Evolutionary conservation across 2,888 invertebrate species (phyloP), one percentile per base, ranked within the genome.

Genomic region (Lordiphosa andalusiaca): DNA sequence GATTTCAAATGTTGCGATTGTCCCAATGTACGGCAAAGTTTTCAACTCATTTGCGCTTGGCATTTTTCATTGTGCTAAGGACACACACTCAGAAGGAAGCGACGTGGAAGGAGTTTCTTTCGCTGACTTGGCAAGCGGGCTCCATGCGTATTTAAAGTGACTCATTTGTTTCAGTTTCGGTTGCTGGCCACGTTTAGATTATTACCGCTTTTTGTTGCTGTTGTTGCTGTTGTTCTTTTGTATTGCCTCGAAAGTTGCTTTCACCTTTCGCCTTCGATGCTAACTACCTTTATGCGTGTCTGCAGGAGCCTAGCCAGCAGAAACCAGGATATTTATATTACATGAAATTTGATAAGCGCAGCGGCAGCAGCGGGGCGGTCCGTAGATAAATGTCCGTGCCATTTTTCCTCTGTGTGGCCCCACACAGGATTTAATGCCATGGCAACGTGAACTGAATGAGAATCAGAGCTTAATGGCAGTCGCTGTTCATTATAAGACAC

Each of bases 31-130:
- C 75, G 71, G 73, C 53, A 84, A 83, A 82, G 62, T 83, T 84
- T 82, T 75, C 77, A 84, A 77, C 84, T 84, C 82, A 84, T 84
- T 84, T 82, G 75, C 71, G 77, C 69, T 71, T 71, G 71, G 70
- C 68, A 72, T 80, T 77, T 82, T 70, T 73, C 70, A 73, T 77
- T 75, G 64, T 75, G 69, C 59, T 72, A 66, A 68, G 71, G 68
- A 58, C 52, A 67, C 41, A 48, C 41, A 48, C 48, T 37, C 46
- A 36, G 21, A 25, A 16, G 21, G 37, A n/a, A 19, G 10, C 36
- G 9, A 16, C 13, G 25, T 25, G 55, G 13, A 37, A 39, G 62
- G 67, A 67, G 53, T 53, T 66, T 40, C 36, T 7, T 46, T 40
- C 21, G 48, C 33, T 51, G 53, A 50, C 51, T 56, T 37, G 19